A percentile compares a stretch with the other conserved stretches of the same genome.
Evolutionary conservation across 2,113 vertebrate genomes (phyloP).

Genomic region (Bubo scandiacus): DNA sequence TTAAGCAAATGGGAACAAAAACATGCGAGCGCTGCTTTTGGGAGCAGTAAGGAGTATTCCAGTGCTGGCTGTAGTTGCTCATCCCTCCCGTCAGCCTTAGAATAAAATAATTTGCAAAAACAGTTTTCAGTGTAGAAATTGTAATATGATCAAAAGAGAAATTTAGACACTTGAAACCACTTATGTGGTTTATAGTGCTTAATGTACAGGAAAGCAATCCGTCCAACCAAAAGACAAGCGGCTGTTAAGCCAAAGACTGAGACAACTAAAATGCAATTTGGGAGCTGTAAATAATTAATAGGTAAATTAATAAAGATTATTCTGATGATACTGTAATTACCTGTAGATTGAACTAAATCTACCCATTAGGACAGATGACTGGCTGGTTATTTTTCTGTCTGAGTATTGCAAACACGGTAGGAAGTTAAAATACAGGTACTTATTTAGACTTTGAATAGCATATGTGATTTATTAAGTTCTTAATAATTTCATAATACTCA

Average conservation of each 20-base stretch:
- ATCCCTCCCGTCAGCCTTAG: background rate
- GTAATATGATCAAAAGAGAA: background rate
- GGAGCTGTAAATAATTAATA: constrained; percentile 11
- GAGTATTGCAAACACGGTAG: background rate
- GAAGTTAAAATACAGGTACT: background rate
- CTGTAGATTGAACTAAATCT: background rate
- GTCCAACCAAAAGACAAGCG: background rate
- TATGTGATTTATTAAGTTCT: background rate
- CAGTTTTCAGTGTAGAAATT: background rate
- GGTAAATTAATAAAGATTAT: background rate
- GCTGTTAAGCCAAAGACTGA: background rate
- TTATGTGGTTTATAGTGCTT: background rate
- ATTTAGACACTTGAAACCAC: background rate
- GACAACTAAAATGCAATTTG: background rate
- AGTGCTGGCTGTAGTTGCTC: background rate
- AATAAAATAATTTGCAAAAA: background rate
- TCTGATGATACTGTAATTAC: background rate
- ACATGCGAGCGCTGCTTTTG: background rate
- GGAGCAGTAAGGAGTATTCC: background rate
- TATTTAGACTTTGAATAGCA: background rate
- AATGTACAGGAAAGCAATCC: background rate
- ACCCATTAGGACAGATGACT: background rate
- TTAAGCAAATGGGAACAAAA: background rate
- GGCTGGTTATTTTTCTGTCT: background rate
- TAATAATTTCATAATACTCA: background rate